A percentile compares a stretch with the other conserved stretches of the same genome.
phyloP scores from a whole-genome alignment of 2,113 vertebrate species.

The Budorcas taxicolor region DNA sequence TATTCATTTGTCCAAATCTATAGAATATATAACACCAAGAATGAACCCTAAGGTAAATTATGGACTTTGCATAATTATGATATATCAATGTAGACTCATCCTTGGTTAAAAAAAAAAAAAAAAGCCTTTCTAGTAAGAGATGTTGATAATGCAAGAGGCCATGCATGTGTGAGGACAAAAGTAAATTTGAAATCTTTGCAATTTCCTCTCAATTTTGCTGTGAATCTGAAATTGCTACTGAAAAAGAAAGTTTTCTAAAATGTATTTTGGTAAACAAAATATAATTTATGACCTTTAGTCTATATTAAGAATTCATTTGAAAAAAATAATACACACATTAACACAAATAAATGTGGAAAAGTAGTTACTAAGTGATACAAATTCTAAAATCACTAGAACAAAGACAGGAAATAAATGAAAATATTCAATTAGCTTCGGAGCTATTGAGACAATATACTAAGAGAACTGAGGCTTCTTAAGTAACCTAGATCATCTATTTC shows the following conservation, averaged over 20 bases:
- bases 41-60: not conserved
- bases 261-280: not conserved
- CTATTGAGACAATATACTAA: not conserved
- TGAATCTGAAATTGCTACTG: not conserved
- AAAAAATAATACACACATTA: not conserved
- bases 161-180: not conserved
- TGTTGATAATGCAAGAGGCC: not conserved
- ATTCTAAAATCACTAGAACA: not conserved
- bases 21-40: not conserved
- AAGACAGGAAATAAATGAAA: not conserved
- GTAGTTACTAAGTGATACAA: not conserved
- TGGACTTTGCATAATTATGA: not conserved
- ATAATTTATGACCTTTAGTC: not conserved
- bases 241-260: not conserved
- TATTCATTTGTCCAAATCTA: not conserved
- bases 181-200: not conserved
- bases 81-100: not conserved
- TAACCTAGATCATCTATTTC: not conserved
- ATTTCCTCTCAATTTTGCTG: not conserved
- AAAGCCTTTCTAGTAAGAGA: not conserved
- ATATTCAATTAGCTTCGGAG: not conserved
- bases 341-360: not conserved
- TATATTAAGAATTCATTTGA: not conserved
- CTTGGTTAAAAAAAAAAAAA: not conserved
- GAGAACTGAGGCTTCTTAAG: not conserved